These are phyloP conservation scores for Aratinga solstitialis DNA, from an alignment of 2,797 vertebrate species.

Conservation along the genomic window DNA sequence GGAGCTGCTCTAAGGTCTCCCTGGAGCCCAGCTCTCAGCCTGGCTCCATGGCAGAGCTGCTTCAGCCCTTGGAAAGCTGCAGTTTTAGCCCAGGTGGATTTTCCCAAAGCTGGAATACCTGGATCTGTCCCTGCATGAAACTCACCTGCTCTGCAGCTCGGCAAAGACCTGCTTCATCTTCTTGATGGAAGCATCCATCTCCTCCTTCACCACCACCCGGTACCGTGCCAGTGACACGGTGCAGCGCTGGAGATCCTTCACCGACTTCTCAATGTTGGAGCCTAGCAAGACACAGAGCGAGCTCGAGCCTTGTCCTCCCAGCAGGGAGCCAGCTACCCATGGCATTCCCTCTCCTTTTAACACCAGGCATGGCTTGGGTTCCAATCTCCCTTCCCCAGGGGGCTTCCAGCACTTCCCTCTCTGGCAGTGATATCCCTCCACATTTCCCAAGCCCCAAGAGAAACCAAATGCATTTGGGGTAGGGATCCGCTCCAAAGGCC, in stretches of 20 bases:
- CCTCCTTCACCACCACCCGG: constrained; percentile 92
- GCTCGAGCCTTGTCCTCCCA: background rate
- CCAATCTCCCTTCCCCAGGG: background rate
- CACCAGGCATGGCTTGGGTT: background rate
- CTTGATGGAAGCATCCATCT: constrained; percentile 94
- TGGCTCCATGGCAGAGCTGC: background rate
- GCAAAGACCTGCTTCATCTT: constrained; percentile 94
- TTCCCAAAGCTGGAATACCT: background rate
- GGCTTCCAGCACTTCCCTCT: background rate
- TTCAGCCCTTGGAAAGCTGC: background rate
- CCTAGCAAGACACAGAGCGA: constrained; percentile 72
- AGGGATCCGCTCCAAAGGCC: background rate
- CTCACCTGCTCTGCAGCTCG: constrained; percentile 92
- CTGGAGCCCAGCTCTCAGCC: background rate
- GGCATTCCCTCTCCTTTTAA: background rate
- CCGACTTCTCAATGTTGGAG: constrained; percentile 92
- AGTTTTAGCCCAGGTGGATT: background rate
- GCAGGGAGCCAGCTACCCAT: background rate
- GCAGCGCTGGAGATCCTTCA: constrained; percentile 96
- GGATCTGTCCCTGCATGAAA: background rate
- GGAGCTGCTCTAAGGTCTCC: background rate
- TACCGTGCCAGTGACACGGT: constrained; percentile 92
- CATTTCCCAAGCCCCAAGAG: background rate
- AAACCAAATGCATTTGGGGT: background rate
- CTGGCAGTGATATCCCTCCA: background rate